A percentile compares a stretch with the other conserved stretches of the same genome.
These are phyloP conservation scores for Otis tarda DNA, from an alignment of 2,113 vertebrate genomes.

Conservation along the genomic window DNA sequence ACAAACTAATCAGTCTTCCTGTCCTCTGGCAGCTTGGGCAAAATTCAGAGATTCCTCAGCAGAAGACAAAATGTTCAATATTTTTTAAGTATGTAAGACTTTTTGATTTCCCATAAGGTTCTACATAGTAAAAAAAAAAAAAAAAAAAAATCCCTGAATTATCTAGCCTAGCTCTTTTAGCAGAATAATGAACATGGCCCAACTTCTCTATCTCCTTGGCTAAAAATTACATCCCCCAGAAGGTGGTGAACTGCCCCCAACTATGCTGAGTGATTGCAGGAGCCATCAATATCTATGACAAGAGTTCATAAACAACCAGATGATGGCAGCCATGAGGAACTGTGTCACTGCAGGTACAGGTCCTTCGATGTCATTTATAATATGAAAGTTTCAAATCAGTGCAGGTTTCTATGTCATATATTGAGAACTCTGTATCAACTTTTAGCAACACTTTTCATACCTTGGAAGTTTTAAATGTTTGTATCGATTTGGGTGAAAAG, in stretches of 20 bases:
- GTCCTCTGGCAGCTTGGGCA: not conserved
- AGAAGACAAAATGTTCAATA: not conserved
- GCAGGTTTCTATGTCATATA: not conserved
- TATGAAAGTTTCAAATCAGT: not conserved
- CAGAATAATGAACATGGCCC: not conserved
- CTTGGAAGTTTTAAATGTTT: not conserved
- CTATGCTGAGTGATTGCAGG: not conserved
- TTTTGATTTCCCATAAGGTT: not conserved
- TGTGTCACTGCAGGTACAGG: not conserved
- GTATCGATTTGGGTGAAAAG: not conserved
- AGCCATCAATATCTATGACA: not conserved
- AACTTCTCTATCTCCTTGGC: not conserved
- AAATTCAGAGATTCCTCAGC: not conserved
- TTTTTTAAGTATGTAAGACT: not conserved
- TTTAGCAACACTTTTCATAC: not conserved
- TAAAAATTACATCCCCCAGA: not conserved
- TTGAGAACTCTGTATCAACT: not conserved
- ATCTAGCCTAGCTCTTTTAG: not conserved
- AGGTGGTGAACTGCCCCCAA: not conserved
- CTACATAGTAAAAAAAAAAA: not conserved
- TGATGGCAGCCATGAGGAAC: not conserved
- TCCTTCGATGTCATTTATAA: not conserved
- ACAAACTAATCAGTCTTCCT: not conserved
- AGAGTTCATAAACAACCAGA: not conserved
- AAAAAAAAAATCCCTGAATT: not conserved